Conservation (phyloP, 2,888 invertebrate genomes). For the Conops quadrifasciatus region DNA sequence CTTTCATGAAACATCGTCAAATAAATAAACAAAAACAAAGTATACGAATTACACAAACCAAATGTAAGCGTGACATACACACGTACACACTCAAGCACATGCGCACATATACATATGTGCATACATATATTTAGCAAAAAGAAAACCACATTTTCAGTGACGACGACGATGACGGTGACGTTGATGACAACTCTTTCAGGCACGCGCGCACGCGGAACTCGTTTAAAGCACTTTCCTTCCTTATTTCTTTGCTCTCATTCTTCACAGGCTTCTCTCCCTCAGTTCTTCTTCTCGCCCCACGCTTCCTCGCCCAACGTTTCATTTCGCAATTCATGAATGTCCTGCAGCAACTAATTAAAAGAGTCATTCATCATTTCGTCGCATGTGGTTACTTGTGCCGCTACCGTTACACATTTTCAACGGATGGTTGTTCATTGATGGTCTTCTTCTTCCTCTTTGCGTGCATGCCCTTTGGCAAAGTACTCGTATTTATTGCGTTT, state of each 20-base stretch:
- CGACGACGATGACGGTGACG: background rate
- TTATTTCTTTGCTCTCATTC: too few relatives aligned
- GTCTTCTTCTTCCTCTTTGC: too few relatives aligned
- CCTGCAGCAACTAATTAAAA: conserved; percentile 66
- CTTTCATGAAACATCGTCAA: background rate
- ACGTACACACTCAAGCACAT: background rate
- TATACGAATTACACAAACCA: background rate
- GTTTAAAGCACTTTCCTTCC: too few relatives aligned
- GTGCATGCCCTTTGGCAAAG: too few relatives aligned
- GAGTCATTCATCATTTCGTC: conserved; percentile 63
- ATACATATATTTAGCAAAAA: too few relatives aligned
- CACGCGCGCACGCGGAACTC: too few relatives aligned
- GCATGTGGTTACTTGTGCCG: conserved; percentile 24
- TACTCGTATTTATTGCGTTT: too few relatives aligned
- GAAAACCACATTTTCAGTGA: background rate
- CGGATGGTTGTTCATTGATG: too few relatives aligned
- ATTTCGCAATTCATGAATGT: conserved; percentile 64
- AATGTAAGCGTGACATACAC: background rate
- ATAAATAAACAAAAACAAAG: background rate
- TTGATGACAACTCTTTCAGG: background rate
- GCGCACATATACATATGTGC: background rate
- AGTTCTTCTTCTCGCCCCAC: background rate
- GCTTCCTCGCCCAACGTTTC: conserved; percentile 41
- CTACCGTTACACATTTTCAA: too few relatives aligned
- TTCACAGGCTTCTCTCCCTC: background rate